A percentile compares a stretch with the other conserved stretches of the same genome.
Evolutionary conservation across 2,113 vertebrate genomes (phyloP).

Genomic region (Heloderma charlesbogerti): DNA sequence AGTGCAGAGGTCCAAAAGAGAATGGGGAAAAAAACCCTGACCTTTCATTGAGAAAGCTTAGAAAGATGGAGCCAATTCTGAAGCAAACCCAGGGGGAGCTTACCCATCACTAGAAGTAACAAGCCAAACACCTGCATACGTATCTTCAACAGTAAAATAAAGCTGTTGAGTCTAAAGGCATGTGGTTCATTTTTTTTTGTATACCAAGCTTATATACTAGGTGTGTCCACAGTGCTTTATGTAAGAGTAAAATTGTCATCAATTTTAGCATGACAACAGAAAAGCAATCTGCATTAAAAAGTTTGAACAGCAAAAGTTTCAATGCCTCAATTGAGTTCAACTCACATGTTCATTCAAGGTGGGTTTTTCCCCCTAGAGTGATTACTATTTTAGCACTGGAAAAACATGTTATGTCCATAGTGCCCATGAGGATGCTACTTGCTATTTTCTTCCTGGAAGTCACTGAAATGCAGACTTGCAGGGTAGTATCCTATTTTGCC

Average conservation of each 20-base stretch:
- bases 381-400: accelerated
- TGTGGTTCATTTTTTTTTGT: background rate
- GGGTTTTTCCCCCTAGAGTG: background rate
- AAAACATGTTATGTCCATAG: accelerated
- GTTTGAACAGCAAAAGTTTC: background rate
- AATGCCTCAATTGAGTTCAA: background rate
- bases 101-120: no score
- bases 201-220: background rate
- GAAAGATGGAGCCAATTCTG: background rate
- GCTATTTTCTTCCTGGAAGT: background rate
- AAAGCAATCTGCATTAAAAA: background rate
- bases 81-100: background rate
- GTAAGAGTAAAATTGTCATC: accelerated
- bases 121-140: background rate
- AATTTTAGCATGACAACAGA: background rate
- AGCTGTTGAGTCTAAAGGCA: background rate
- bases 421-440: background rate
- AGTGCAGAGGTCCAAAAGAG: background rate
- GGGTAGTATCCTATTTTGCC: no score
- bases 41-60: background rate
- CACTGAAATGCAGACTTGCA: background rate
- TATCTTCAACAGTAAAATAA: background rate
- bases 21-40: background rate
- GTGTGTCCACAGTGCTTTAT: accelerated
- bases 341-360: conserved; percentile 5